Conservation (phyloP, 2,113 vertebrate genomes). For the Carassius auratus region DNA sequence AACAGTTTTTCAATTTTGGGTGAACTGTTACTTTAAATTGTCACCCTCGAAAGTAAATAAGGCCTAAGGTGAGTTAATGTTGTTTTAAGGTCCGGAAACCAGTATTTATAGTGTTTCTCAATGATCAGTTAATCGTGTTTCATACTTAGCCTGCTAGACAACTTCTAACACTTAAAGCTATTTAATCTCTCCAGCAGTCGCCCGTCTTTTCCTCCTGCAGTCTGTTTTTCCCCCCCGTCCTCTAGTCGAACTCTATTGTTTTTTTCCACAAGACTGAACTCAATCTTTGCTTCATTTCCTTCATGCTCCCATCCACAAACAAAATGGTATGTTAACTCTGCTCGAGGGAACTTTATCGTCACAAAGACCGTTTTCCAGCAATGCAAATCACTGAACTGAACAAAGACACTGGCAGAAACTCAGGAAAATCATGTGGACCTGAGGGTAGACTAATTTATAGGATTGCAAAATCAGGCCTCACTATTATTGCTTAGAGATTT, state of each 20-base stretch:
- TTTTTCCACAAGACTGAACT: neutral
- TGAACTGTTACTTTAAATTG: no score
- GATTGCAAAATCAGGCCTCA: neutral
- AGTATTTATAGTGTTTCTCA: neutral
- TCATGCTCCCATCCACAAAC: neutral
- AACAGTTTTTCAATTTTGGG: no score
- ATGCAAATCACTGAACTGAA: neutral
- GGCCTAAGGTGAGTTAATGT: no score
- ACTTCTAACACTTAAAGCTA: neutral
- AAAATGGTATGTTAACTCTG: neutral
- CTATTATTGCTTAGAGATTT: neutral
- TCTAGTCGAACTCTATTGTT: neutral
- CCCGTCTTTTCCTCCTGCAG: neutral
- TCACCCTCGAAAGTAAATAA: no score
- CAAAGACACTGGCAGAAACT: neutral
- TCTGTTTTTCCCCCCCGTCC: neutral
- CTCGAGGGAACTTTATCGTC: neutral
- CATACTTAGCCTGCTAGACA: no score
- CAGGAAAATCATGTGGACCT: neutral
- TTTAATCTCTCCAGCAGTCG: neutral
- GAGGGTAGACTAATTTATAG: neutral
- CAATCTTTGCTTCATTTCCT: neutral
- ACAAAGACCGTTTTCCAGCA: neutral
- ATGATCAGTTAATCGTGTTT: neutral
- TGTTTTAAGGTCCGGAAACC: neutral